These are phyloP conservation scores for Anthonomus grandis DNA, from an alignment of 1,140 invertebrate species.

Conservation along the genomic window DNA sequence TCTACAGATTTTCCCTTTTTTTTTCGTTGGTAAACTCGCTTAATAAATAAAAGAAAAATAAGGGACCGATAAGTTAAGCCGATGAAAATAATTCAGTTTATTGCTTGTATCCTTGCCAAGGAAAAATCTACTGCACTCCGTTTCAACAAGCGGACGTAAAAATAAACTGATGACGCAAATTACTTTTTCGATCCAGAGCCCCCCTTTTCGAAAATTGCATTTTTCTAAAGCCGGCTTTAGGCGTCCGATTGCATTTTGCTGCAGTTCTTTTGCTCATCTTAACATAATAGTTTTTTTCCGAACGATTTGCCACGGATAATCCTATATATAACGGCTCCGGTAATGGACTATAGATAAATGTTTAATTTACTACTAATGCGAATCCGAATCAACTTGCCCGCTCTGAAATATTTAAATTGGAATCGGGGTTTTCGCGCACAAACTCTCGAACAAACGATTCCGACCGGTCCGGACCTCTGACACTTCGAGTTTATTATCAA, in stretches of 20 bases:
- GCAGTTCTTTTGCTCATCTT: slow-evolving; percentile 26
- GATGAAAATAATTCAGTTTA: too few relatives aligned
- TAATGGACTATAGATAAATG: slow-evolving; percentile 32
- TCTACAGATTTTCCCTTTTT: too few relatives aligned
- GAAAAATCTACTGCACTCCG: too few relatives aligned
- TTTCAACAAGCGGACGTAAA: slow-evolving; percentile 20
- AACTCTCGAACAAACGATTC: too few relatives aligned
- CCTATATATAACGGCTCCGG: slow-evolving; percentile 25
- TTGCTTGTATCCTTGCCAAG: slow-evolving; percentile 8
- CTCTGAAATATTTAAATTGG: slow-evolving; percentile 27
- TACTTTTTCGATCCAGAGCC: too few relatives aligned
- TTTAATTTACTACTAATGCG: slow-evolving; percentile 29
- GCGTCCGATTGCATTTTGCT: slow-evolving; percentile 19
- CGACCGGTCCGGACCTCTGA: too few relatives aligned
- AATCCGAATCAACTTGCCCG: slow-evolving; percentile 21
- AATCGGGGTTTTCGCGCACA: too few relatives aligned
- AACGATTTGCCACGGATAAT: slow-evolving; percentile 31
- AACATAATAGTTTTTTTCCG: slow-evolving; percentile 32
- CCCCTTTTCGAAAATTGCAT: slow-evolving; percentile 24
- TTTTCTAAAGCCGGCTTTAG: slow-evolving; percentile 24
- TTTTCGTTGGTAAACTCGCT: too few relatives aligned
- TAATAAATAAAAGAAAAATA: too few relatives aligned
- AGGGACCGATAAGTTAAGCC: too few relatives aligned
- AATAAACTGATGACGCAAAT: slow-evolving; percentile 18
- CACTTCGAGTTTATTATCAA: too few relatives aligned